Conservation (phyloP, 2,113 vertebrate genomes). For the Tonatia bakeri region DNA sequence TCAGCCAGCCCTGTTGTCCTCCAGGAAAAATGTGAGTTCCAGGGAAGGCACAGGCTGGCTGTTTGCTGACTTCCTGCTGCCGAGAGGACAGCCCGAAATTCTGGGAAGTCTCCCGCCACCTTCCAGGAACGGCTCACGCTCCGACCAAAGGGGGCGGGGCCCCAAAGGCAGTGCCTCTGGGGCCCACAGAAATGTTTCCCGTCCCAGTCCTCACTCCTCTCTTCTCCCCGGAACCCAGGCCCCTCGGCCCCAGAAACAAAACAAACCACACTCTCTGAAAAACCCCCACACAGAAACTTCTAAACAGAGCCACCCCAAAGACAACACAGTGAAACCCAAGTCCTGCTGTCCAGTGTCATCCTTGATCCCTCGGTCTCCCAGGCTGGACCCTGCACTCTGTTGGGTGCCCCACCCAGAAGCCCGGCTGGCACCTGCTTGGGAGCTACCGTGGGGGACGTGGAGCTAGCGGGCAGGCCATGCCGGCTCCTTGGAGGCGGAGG, state of each 20-base stretch:
- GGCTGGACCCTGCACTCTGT: no score
- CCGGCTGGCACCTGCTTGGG: background rate
- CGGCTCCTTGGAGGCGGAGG: background rate
- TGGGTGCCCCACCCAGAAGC: no score
- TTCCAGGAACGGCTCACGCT: background rate
- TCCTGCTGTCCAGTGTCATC: background rate
- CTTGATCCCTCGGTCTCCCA: background rate
- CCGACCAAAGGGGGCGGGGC: background rate
- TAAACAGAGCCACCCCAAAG: background rate
- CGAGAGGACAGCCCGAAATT: background rate
- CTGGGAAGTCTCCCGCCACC: background rate
- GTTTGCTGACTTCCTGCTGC: background rate
- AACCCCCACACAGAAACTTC: background rate
- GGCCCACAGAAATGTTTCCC: background rate
- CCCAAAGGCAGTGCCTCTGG: background rate
- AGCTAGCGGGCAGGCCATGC: background rate
- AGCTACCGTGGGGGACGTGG: accelerated
- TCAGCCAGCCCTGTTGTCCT: background rate
- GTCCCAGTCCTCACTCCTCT: background rate
- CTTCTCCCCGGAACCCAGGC: background rate
- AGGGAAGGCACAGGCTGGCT: background rate
- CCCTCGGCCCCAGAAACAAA: background rate
- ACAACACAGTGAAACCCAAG: background rate
- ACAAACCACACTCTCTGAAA: background rate
- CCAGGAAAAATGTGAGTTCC: background rate